A percentile compares a stretch with the other conserved stretches of the same genome.
Evolutionary conservation across 2,113 vertebrate genomes (phyloP).

Genomic region (Hemichromis elongatus): DNA sequence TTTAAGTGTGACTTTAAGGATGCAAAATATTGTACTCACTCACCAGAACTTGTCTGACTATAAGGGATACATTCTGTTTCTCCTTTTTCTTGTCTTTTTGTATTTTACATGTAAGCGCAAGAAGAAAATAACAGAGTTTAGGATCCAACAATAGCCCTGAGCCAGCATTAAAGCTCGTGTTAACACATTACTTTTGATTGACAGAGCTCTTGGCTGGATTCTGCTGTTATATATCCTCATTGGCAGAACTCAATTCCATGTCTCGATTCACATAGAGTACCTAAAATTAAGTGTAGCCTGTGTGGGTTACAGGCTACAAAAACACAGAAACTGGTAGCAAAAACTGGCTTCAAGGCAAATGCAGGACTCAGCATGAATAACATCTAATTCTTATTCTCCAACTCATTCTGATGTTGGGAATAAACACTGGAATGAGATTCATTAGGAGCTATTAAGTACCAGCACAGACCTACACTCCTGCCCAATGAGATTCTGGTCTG

Average conservation of each 20-base stretch:
- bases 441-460: neutral
- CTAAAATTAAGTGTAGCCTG: neutral
- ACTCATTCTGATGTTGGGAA: neutral
- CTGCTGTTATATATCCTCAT: conserved; percentile 24
- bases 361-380: neutral
- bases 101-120: neutral
- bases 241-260: conserved; percentile 16
- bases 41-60: neutral
- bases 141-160: neutral
- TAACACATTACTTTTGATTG: conserved; percentile 28
- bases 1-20: neutral
- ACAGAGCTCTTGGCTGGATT: conserved; percentile 26
- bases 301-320: neutral
- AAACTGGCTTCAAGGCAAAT: neutral
- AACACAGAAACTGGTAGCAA: neutral
- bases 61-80: neutral
- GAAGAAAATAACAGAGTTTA: neutral
- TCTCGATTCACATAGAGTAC: neutral
- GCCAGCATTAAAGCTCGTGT: neutral
- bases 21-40: neutral
- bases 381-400: neutral
- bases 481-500: neutral
- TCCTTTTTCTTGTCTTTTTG: neutral
- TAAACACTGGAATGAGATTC: neutral
- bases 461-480: neutral